Percentiles rank a stretch among this genome's conserved stretches.
These are phyloP conservation scores for Champsocephalus gunnari DNA, from an alignment of 2,797 vertebrate genomes.

Conservation along the genomic window DNA sequence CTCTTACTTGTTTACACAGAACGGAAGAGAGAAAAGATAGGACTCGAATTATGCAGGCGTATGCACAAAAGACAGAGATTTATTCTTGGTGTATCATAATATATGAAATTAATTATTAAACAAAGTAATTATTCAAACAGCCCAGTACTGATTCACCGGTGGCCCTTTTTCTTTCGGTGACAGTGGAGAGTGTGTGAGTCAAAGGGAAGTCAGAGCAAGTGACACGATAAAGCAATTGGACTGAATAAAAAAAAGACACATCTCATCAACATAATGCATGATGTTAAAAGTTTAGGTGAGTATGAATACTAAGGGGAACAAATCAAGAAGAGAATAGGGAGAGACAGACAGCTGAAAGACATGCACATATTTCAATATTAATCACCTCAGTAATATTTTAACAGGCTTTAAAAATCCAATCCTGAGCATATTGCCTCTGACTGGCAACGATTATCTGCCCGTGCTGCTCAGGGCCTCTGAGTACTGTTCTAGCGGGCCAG, in stretches of 20 bases:
- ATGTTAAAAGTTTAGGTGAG: constrained; percentile 51
- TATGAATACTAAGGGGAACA: constrained; percentile 49
- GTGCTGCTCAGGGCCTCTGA: constrained; percentile 60
- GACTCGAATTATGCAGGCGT: constrained; percentile 63
- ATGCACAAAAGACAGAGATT: constrained; percentile 72
- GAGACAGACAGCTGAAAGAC: constrained; percentile 81
- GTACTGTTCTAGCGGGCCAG: constrained; percentile 59
- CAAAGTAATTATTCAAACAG: constrained; percentile 72
- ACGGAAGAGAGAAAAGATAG: constrained; percentile 42
- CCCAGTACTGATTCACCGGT: constrained; percentile 52
- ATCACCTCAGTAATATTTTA: constrained; percentile 91
- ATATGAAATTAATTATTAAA: constrained; percentile 74
- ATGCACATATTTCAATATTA: constrained; percentile 87
- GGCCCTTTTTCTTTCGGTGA: constrained; percentile 40
- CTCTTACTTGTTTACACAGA: constrained; percentile 63
- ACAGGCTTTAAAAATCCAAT: constrained; percentile 89
- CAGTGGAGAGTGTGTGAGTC: constrained; percentile 35
- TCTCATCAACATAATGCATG: constrained; percentile 57
- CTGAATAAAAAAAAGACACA: constrained; percentile 35
- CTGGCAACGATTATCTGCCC: constrained; percentile 82
- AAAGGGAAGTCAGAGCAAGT: constrained; percentile 36
- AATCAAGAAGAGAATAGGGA: constrained; percentile 59
- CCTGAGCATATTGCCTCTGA: constrained; percentile 85
- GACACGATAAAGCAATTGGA: constrained; percentile 44
- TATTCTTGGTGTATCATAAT: constrained; percentile 69